phyloP scores from a whole-genome alignment of 2,113 vertebrate species.

The Galemys pyrenaicus region DNA sequence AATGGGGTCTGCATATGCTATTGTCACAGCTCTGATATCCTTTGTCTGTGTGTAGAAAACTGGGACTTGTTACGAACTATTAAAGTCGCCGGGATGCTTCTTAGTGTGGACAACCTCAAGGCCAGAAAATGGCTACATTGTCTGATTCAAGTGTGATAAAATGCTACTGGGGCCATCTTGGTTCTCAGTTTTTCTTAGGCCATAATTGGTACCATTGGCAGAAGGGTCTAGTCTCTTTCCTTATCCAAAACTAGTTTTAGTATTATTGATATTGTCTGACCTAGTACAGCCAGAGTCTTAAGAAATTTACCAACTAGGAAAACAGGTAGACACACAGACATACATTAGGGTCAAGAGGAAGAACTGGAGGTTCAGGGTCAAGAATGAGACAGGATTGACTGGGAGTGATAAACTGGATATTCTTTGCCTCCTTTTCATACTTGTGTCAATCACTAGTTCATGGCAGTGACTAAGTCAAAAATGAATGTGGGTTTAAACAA shows the following conservation, averaged over 20 bases:
- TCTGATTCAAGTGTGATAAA: neutral
- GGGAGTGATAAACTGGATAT: neutral
- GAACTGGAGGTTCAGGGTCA: neutral
- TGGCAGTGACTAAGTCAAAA: neutral
- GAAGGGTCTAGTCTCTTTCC: neutral
- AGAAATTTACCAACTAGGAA: neutral
- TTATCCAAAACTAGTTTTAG: neutral
- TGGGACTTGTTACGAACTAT: neutral
- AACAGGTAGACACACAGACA: neutral
- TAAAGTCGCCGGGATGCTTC: neutral
- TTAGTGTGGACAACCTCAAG: neutral
- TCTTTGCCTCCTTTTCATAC: neutral
- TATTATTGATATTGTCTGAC: neutral
- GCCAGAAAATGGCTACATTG: neutral
- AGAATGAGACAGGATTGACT: neutral
- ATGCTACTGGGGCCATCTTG: neutral
- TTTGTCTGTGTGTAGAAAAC: constrained; percentile 74
- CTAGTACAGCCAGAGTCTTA: neutral
- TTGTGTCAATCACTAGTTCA: neutral
- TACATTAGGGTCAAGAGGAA: neutral
- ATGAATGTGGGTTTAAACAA: neutral
- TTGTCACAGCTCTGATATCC: constrained; percentile 93
- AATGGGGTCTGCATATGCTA: constrained; percentile 88
- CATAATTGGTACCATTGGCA: neutral
- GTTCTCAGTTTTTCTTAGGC: neutral